Base-by-base conservation (phyloP, 2,888 invertebrate species). In the Agonopterix heracliana region DNA sequence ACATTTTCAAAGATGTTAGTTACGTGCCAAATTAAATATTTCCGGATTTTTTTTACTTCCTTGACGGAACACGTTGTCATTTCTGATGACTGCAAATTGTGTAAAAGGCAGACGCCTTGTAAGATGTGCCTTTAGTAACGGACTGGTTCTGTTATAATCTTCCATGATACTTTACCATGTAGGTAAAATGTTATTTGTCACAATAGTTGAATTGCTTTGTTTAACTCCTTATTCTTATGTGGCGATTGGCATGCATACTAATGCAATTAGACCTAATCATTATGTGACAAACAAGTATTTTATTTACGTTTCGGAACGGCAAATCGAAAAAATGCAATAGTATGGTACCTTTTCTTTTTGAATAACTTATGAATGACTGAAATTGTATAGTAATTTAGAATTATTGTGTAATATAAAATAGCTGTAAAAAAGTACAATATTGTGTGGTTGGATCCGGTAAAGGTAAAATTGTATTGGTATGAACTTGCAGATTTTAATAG, bases 391-490 rank as follows among this genome's bases (percentile, higher is more conserved):
- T 76, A 60, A 66, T 71, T 72, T 77, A 77, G 73, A 74, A 70
- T 72, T 74, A 67, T 67, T 73, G 66, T 78, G 71, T 73, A 75
- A 71, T 78, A 63, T 75, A 74, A 73, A 76, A 68, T 74, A 68
- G 67, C 64, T 80, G 75, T 79, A 75, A 74, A 66, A 68, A 65
- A 75, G 77, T 79, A 78, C 75, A 78, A 74, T 74, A 62, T 73
- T 68, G 73, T 71, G 74, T 80, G 79, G 64, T 71, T 71, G 70
- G 66, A 68, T 64, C 68, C 59, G 63, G 64, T 61, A 57, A 60
- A 65, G 55, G 57, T 64, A 55, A 61, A 53, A 47, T 54, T 56
- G 59, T 64, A 60, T 56, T 59, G 47, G 54, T 67, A 49, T 55
- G 53, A 50, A 60, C 14, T 36, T 26, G 26, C 26, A 34, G 48